These are phyloP conservation scores for Apomyelois bistriatella DNA, from an alignment of 2,888 invertebrate genomes.

Conservation along the genomic window DNA sequence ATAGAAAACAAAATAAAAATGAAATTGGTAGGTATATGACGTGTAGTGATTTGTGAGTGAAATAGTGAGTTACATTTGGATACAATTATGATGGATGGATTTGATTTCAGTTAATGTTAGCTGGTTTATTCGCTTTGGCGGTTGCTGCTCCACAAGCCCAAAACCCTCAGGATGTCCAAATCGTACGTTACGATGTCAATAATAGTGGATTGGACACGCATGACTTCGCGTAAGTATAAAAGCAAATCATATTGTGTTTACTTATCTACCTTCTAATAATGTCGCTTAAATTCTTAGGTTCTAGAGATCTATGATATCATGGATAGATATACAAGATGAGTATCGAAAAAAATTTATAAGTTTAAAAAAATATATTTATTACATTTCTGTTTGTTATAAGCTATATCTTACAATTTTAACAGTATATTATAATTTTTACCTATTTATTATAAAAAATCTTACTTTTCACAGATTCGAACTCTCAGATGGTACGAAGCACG, in stretches of 20 bases:
- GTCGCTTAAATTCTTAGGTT: no score
- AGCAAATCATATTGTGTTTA: background rate
- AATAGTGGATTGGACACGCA: slow-evolving; percentile 81
- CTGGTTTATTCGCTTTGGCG: slow-evolving; percentile 36
- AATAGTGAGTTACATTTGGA: slow-evolving; percentile 18
- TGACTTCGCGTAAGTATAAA: slow-evolving; percentile 73
- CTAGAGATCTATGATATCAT: no score
- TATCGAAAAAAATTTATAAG: no score
- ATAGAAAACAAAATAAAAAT: slow-evolving; percentile 50
- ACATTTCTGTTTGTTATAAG: no score
- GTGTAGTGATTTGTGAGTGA: slow-evolving; percentile 23
- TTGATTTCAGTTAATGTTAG: slow-evolving; percentile 58
- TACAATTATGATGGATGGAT: slow-evolving; percentile 20
- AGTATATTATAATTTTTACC: background rate
- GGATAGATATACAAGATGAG: no score
- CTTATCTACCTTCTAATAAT: no score
- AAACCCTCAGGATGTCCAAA: slow-evolving; percentile 75
- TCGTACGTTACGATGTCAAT: slow-evolving; percentile 81
- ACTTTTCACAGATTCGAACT: slow-evolving; percentile 65
- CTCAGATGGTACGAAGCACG: slow-evolving; percentile 78
- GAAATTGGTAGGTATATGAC: slow-evolving; percentile 65
- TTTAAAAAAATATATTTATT: no score
- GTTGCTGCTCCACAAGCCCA: slow-evolving; percentile 54
- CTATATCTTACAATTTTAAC: background rate
- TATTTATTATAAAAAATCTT: background rate